Evolutionary conservation across 2,888 invertebrate species (phyloP).

Genomic region (Operophtera brumata): DNA sequence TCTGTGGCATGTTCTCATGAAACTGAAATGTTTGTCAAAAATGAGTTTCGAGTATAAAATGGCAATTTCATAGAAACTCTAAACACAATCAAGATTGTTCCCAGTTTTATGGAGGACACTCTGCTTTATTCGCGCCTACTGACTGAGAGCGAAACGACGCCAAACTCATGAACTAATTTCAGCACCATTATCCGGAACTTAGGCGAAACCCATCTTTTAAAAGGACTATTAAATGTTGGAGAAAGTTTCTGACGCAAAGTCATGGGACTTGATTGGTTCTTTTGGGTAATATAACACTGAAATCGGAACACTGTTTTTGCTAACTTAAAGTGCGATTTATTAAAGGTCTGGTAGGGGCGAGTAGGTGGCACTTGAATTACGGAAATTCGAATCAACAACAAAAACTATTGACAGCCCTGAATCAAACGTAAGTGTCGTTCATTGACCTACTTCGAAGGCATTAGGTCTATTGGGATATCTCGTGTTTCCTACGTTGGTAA

Average conservation of each 20-base stretch:
- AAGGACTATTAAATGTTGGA: conserved; percentile 20
- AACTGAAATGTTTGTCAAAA: background rate
- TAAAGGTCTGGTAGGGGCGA: conserved; percentile 6
- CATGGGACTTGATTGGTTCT: conserved; percentile 11
- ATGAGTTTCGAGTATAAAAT: too few species aligned
- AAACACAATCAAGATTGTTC: conserved; percentile 1
- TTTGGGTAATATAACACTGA: conserved; percentile 5
- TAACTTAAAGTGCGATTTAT: conserved; percentile 8
- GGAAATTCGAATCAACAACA: conserved; percentile 15
- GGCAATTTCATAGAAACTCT: background rate
- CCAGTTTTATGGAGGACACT: background rate
- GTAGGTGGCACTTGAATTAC: conserved; percentile 6
- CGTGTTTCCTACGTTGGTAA: too few species aligned
- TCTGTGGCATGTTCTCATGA: background rate
- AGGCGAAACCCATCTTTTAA: conserved; percentile 15
- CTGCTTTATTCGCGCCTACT: background rate
- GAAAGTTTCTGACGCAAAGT: conserved; percentile 14
- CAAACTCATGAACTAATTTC: conserved; percentile 15
- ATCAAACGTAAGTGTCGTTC: background rate
- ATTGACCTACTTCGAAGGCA: conserved; percentile 11
- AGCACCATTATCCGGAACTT: conserved; percentile 18
- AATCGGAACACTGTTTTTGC: conserved; percentile 10
- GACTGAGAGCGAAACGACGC: background rate
- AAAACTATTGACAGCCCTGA: conserved; percentile 13
- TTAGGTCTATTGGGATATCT: background rate